Conservation (phyloP, 2,797 vertebrate genomes). For the Zenarchopterus dispar region DNA sequence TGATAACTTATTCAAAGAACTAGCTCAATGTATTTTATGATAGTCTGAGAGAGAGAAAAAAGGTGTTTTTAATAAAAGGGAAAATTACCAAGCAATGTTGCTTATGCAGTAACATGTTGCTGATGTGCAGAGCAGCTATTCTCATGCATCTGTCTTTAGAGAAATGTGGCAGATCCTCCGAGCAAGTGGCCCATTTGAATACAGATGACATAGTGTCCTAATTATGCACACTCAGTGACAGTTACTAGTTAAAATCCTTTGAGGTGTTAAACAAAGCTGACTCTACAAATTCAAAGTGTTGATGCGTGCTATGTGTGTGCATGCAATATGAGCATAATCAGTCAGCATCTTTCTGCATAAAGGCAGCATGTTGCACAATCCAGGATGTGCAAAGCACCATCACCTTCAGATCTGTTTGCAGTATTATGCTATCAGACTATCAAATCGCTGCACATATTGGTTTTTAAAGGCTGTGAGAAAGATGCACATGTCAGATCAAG, state of each 20-base stretch:
- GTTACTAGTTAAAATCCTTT: slow-evolving; percentile 42
- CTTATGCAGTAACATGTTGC: not conserved
- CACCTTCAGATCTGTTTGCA: not conserved
- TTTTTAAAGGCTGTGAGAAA: not conserved
- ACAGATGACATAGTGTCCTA: slow-evolving; percentile 34
- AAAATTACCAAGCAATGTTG: not conserved
- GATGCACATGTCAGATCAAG: not conserved
- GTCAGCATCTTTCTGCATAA: slow-evolving; percentile 15
- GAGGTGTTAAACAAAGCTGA: slow-evolving; percentile 55
- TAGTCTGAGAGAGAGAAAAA: not conserved
- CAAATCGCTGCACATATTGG: not conserved
- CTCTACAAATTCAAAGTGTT: slow-evolving; percentile 29
- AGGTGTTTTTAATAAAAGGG: slow-evolving; percentile 10
- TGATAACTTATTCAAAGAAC: not conserved
- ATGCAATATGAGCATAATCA: slow-evolving; percentile 13
- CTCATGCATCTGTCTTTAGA: slow-evolving; percentile 6
- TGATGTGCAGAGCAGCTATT: slow-evolving; percentile 8
- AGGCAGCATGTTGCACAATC: not conserved
- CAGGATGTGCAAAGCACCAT: slow-evolving; percentile 15
- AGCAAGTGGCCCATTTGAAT: slow-evolving; percentile 45
- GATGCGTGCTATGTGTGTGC: slow-evolving; percentile 1
- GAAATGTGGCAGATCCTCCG: slow-evolving; percentile 32
- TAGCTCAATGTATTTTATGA: too few relatives aligned
- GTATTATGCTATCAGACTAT: slow-evolving; percentile 15
- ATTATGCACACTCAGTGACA: slow-evolving; percentile 57